Evolutionary conservation across 1,140 invertebrate species (phyloP), one percentile per base, ranked within the genome.

Genomic region (Scaptomyza hsui): DNA sequence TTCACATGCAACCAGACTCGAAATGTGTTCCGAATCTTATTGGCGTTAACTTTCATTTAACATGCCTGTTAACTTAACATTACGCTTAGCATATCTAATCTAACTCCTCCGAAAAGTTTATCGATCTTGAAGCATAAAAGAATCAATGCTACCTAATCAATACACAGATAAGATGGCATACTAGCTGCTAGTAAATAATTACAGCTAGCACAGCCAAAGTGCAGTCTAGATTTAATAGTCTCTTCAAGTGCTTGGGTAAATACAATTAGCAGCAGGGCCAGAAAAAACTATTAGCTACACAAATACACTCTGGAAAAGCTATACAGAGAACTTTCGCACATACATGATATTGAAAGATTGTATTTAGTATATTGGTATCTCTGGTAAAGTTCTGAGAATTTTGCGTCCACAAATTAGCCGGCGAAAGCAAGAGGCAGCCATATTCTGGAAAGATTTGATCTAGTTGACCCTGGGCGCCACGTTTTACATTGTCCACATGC

Each of bases 371-470:
- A 86, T 96, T 95, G 12, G 94, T 93, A 90, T 98, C 97, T 60
- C 94, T 92, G 35, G 94, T 94, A 88, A 97, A 97, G 21, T 94
- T 92, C 76, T 95, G 94, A 4, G 94, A 92, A 91, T 97, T 96
- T 88, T 96, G 95, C 64, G 96, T 94, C 98, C 98, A 99, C 21
- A 99, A 93, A 92, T 98, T 98, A 0, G 97, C 97, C 0, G 98
- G 98, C 2, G 98, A 99, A 0, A 99, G 91, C n/a, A 98, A 92
- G 0, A 99, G 93, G 91, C 98, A 99, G 90, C 95, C 96, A 90
- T 97, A 98, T 90, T 98, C 95, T 0, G 98, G 98, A 21, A 98
- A 92, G 62, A 96, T 92, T 80, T 92, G 94, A 81, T 82, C 91
- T 88, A 90, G 92, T 90, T 70, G 92, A 19, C 73, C 69, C 47